These are phyloP conservation scores for Coregonus clupeaformis DNA, from an alignment of 2,113 vertebrate species.

Conservation along the genomic window DNA sequence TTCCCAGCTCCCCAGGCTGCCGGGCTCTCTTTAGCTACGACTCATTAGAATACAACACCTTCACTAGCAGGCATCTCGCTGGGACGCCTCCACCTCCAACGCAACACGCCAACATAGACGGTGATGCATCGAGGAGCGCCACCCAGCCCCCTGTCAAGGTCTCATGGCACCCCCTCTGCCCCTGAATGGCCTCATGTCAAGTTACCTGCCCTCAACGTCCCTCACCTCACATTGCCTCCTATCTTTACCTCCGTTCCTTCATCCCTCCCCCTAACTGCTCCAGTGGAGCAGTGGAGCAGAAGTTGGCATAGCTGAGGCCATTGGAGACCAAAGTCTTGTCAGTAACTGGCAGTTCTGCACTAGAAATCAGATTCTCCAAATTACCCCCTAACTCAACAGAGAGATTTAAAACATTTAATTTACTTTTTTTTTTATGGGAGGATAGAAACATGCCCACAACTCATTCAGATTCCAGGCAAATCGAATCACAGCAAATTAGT, in stretches of 20 bases:
- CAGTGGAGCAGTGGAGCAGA: conserved; percentile 40
- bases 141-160: not conserved
- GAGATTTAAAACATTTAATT: too few relatives aligned
- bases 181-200: conserved; percentile 14
- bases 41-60: conserved; percentile 53
- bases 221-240: not conserved
- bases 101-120: not conserved
- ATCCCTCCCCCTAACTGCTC: conserved; percentile 27
- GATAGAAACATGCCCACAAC: conserved; percentile 27
- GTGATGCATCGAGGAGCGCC: not conserved
- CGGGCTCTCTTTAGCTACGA: conserved; percentile 55
- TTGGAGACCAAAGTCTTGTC: conserved; percentile 45
- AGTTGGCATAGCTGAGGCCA: conserved; percentile 44
- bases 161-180: conserved; percentile 8
- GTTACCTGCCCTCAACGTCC: conserved; percentile 19
- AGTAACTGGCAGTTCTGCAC: conserved; percentile 46
- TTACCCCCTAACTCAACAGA: conserved; percentile 55
- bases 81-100: conserved; percentile 33
- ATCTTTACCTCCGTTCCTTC: not conserved
- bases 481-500: not conserved
- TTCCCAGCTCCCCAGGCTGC: conserved; percentile 23
- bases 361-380: conserved; percentile 62
- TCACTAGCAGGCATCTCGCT: conserved; percentile 25
- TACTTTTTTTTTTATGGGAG: conserved; percentile 17
- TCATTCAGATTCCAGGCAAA: conserved; percentile 30